A percentile compares a stretch with the other conserved stretches of the same genome.
These are phyloP conservation scores for Drosophila pruinosa DNA, from an alignment of 1,140 invertebrate genomes.

Conservation along the genomic window DNA sequence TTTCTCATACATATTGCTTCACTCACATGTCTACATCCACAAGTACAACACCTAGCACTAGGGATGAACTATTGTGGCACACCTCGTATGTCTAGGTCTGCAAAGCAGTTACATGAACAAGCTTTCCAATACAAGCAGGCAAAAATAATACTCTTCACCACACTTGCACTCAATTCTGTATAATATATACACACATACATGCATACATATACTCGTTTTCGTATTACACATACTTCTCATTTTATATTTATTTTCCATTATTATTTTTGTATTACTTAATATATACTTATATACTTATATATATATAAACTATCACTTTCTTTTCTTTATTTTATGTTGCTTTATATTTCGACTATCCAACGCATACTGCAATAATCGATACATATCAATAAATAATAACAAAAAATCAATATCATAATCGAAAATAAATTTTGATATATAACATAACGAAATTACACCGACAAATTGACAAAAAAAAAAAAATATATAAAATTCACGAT, in stretches of 20 bases:
- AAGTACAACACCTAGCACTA: slow-evolving; percentile 44
- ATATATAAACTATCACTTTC: slow-evolving; percentile 77
- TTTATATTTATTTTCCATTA: slow-evolving; percentile 42
- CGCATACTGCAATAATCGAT: slow-evolving; percentile 69
- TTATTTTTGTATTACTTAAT: slow-evolving; percentile 40
- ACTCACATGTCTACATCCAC: neutral
- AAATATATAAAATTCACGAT: slow-evolving; percentile 48
- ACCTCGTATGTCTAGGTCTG: slow-evolving; percentile 43
- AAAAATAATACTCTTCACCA: neutral
- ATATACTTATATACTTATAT: slow-evolving; percentile 41
- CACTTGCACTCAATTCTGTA: slow-evolving; percentile 4
- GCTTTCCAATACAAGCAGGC: slow-evolving; percentile 30
- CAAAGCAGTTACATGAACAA: slow-evolving; percentile 11
- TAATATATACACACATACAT: neutral
- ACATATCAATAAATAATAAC: slow-evolving; percentile 46
- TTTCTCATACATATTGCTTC: slow-evolving; percentile 25
- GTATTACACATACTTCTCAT: slow-evolving; percentile 20
- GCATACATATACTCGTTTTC: neutral
- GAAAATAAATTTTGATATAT: slow-evolving; percentile 27
- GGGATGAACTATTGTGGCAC: slow-evolving; percentile 58
- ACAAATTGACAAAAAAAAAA: slow-evolving; percentile 43
- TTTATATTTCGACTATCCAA: slow-evolving; percentile 76
- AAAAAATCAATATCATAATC: slow-evolving; percentile 46
- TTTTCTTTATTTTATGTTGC: slow-evolving; percentile 80
- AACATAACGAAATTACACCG: slow-evolving; percentile 30